Conservation (phyloP, 2,797 vertebrate species). For the Liparis tanakae region DNA sequence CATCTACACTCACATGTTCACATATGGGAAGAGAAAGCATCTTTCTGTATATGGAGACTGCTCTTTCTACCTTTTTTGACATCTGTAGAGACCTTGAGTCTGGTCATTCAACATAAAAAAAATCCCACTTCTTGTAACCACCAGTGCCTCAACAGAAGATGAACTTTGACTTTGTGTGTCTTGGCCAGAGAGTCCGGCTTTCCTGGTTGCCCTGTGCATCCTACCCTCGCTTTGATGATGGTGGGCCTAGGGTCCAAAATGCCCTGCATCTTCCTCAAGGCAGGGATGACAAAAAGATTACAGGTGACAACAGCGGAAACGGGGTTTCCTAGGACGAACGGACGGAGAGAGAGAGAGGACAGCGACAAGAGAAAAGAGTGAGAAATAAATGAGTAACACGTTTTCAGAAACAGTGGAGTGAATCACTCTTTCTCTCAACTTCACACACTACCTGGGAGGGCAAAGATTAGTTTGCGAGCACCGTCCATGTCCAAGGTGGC, state of each 20-base stretch:
- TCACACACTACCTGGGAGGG: conserved; percentile 95
- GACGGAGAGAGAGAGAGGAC: conserved; percentile 44
- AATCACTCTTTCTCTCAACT: conserved; percentile 85
- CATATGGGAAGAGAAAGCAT: background rate
- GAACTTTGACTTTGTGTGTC: conserved; percentile 33
- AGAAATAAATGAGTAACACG: conserved; percentile 74
- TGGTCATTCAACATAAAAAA: conserved; percentile 15
- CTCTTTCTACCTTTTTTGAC: conserved; percentile 3
- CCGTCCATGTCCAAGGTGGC: conserved; percentile 97
- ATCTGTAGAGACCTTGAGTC: conserved; percentile 11
- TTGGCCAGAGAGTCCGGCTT: conserved; percentile 28
- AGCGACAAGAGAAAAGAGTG: conserved; percentile 30
- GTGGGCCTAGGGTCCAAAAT: conserved; percentile 99
- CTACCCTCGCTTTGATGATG: conserved; percentile 99
- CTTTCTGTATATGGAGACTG: background rate
- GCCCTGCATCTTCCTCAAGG: conserved; percentile 99
- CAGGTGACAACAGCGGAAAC: conserved; percentile 99
- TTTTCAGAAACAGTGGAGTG: conserved; percentile 48
- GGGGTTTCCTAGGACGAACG: conserved; percentile 91
- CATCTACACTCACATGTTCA: conserved; percentile 15
- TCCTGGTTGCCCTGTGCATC: conserved; percentile 37
- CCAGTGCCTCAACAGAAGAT: conserved; percentile 18
- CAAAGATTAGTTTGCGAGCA: conserved; percentile 98
- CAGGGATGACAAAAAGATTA: conserved; percentile 99
- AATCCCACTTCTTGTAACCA: conserved; percentile 15